Evolutionary conservation across 1,140 invertebrate genomes (phyloP), one percentile per base, ranked within the genome.

Genomic region (Augochlora pura): DNA sequence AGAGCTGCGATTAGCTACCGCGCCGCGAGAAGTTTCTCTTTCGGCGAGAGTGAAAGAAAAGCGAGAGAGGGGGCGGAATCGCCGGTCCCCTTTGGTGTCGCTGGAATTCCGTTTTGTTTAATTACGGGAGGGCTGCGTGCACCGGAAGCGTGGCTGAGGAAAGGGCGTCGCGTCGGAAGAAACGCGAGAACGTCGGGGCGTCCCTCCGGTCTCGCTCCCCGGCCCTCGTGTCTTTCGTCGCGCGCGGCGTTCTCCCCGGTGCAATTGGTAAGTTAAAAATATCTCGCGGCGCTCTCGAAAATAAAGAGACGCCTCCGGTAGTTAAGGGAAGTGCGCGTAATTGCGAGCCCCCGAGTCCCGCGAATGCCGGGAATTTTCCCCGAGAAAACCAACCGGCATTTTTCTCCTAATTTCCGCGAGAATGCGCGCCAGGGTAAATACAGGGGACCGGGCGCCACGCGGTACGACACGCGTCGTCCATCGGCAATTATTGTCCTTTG

Each of bases 231-330:
- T 32, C 32, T 46, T 46, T 25, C 57, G 57, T 69, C 67, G 27
- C 27, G 27, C 27, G 18, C 54, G 54, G 62, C 59, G 18, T 52
- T 32, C 54, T 42, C 63, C 5, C 68, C 63, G 38, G 81, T 83
- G 42, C 86, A 86, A 86, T 86, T 86, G 77, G 81, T 84, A 80
- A 86, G 77, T 86, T 86, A 86, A 86, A 86, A 86, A 86, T 86
- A 86, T 86, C 84, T 84, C 68, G 75, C 54, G 54, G 57, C 38
- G 64, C 64, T 66, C 64, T 81, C 70, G 68, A 83, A 86, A 86
- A 85, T 85, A 82, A 85, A 80, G 83, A 80, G 67, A 86, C 64
- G 83, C 80, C 81, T 66, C 60, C 21, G 71, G 83, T 73, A 81
- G 82, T 84, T 84, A 81, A 77, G 77, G 49, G 63, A 71, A 76